These are phyloP conservation scores for Drosophila barbarae DNA, from an alignment of 2,888 invertebrate genomes.

Conservation along the genomic window DNA sequence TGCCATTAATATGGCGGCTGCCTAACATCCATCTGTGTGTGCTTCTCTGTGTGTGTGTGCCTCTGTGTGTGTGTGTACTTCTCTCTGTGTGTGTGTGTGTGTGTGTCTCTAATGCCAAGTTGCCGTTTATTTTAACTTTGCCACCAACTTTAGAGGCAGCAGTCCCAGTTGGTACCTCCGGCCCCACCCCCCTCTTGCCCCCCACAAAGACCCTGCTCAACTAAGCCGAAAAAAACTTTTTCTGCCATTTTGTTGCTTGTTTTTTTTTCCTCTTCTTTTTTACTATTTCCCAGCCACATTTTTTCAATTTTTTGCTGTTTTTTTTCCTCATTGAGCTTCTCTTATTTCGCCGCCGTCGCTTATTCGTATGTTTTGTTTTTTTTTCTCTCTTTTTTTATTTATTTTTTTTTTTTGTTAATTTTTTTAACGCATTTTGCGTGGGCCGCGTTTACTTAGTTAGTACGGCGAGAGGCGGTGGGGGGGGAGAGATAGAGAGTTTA, in stretches of 20 bases:
- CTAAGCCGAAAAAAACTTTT: slow-evolving; percentile 43
- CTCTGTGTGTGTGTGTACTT: slow-evolving; percentile 25
- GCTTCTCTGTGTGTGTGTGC: slow-evolving; percentile 4
- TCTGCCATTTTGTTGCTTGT: slow-evolving; percentile 66
- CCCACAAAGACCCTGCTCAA: slow-evolving; percentile 24
- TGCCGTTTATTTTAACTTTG: slow-evolving; percentile 72
- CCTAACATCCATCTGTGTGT: slow-evolving; percentile 63
- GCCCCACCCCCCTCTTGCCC: neutral
- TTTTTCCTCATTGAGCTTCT: slow-evolving; percentile 40
- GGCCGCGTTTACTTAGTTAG: slow-evolving; percentile 47
- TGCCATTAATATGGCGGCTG: slow-evolving; percentile 78
- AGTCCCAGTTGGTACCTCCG: slow-evolving; percentile 38
- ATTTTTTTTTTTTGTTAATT: slow-evolving; percentile 48
- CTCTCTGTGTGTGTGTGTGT: slow-evolving; percentile 32
- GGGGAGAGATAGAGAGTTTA: neutral
- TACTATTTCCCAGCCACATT: slow-evolving; percentile 67
- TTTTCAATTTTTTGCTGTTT: slow-evolving; percentile 50
- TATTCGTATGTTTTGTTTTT: slow-evolving; percentile 42
- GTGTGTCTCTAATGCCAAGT: slow-evolving; percentile 75
- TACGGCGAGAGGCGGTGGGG: neutral
- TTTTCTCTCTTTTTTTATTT: slow-evolving; percentile 21
- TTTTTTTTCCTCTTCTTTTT: slow-evolving; percentile 46
- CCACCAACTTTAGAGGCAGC: slow-evolving; percentile 70
- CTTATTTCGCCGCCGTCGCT: slow-evolving; percentile 53
- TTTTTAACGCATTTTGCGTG: slow-evolving; percentile 58